These are phyloP conservation scores for Bombycilla garrulus DNA, from an alignment of 2,113 vertebrate genomes.

Conservation along the genomic window DNA sequence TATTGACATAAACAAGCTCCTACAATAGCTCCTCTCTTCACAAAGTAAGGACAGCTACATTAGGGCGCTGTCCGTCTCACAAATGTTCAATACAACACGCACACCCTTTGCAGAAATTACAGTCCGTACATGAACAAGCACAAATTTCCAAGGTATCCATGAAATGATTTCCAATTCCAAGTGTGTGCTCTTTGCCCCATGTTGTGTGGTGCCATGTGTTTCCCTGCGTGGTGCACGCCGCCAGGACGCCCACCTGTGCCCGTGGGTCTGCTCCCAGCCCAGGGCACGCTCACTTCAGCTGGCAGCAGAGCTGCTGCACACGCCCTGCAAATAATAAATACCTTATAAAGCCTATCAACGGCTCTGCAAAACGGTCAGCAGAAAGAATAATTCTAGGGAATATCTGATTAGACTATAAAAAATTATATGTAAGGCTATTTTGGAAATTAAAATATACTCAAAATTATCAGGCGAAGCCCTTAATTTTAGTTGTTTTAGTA, in stretches of 20 bases:
- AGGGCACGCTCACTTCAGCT: not conserved
- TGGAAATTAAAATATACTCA: not conserved
- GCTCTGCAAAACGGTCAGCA: not conserved
- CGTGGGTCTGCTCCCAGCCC: conserved; percentile 46
- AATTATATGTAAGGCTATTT: not conserved
- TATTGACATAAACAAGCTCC: conserved; percentile 26
- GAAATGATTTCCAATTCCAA: conserved; percentile 65
- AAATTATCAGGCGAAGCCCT: not conserved
- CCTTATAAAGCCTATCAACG: not conserved
- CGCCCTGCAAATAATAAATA: too few species aligned
- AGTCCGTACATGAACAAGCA: not conserved
- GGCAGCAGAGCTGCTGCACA: not conserved
- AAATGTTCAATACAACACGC: not conserved
- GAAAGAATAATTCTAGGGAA: not conserved
- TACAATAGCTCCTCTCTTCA: not conserved
- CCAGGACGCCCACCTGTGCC: conserved; percentile 81
- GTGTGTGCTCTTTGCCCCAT: conserved; percentile 77
- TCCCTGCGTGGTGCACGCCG: conserved; percentile 75
- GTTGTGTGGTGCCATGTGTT: conserved; percentile 83
- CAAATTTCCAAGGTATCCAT: conserved; percentile 48
- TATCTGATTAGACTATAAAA: not conserved
- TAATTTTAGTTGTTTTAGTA: not conserved
- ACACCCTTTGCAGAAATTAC: not conserved
- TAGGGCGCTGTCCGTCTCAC: not conserved
- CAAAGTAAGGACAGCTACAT: not conserved